Evolutionary conservation across 1,140 invertebrate species (phyloP).

Genomic region (Neocloeon triangulifer): DNA sequence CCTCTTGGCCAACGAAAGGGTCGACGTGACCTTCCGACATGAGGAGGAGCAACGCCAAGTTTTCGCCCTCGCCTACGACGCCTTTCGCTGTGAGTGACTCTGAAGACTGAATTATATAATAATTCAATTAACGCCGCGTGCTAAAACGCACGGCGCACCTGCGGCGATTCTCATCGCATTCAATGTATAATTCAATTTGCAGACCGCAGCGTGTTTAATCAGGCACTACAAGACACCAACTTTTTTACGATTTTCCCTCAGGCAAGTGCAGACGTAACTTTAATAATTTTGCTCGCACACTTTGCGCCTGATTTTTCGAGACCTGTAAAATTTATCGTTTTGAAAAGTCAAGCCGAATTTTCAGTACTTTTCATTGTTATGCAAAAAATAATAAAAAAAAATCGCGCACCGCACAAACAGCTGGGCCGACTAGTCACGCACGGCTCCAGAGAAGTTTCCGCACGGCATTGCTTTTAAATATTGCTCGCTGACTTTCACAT

Average conservation of each 20-base stretch:
- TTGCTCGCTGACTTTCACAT: no score
- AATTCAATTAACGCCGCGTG: not conserved
- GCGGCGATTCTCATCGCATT: not conserved
- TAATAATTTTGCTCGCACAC: no score
- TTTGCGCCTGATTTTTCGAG: no score
- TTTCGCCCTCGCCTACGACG: conserved; percentile 52
- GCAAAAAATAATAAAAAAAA: no score
- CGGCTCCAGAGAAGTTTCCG: no score
- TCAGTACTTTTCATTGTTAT: no score
- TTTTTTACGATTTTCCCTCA: conserved; percentile 32
- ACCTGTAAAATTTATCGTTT: no score
- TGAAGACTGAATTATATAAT: not conserved
- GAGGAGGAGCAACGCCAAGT: conserved; percentile 56
- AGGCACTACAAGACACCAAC: conserved; percentile 33
- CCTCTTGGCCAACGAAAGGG: conserved; percentile 26
- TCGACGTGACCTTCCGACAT: conserved; percentile 27
- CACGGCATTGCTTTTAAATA: no score
- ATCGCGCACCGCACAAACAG: not conserved
- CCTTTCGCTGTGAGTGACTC: conserved; percentile 43
- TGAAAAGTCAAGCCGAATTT: no score
- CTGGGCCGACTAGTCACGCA: no score
- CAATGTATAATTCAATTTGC: conserved; percentile 12
- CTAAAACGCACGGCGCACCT: not conserved
- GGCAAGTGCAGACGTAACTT: conserved; percentile 16
- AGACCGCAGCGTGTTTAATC: conserved; percentile 44